Percentiles rank a stretch among this genome's conserved stretches.
Evolutionary conservation across 2,888 invertebrate species (phyloP).

Genomic region (Protula sp.): DNA sequence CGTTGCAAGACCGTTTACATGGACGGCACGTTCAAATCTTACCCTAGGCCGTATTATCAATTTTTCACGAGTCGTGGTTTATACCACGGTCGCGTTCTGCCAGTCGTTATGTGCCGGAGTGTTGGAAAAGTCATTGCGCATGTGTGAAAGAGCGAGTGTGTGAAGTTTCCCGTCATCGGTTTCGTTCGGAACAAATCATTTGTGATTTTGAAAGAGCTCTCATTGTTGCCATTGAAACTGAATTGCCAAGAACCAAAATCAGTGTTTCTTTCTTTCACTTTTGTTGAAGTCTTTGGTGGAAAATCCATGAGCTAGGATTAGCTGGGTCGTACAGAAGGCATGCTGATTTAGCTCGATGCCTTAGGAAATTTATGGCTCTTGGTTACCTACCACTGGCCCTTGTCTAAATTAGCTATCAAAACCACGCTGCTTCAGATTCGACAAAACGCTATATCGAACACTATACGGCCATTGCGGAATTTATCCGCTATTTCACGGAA

Average conservation of each 20-base stretch:
- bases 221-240: background rate
- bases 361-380: too few relatives aligned
- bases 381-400: too few relatives aligned
- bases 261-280: background rate
- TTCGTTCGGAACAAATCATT: background rate
- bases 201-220: background rate
- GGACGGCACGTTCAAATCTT: background rate
- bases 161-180: background rate
- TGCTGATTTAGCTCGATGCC: too few relatives aligned
- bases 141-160: background rate
- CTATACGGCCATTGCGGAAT: too few relatives aligned
- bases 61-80: background rate
- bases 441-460: too few relatives aligned
- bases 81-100: too few relatives aligned
- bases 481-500: too few relatives aligned
- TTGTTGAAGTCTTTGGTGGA: background rate
- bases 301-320: background rate
- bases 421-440: too few relatives aligned
- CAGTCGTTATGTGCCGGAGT: background rate
- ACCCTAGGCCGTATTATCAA: background rate
- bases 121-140: background rate
- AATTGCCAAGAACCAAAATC: background rate
- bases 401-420: too few relatives aligned
- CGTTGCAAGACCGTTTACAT: background rate
- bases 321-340: background rate